These are phyloP conservation scores for Mus musculus DNA, from an alignment of 2,113 vertebrate genomes.

Conservation along the genomic window DNA sequence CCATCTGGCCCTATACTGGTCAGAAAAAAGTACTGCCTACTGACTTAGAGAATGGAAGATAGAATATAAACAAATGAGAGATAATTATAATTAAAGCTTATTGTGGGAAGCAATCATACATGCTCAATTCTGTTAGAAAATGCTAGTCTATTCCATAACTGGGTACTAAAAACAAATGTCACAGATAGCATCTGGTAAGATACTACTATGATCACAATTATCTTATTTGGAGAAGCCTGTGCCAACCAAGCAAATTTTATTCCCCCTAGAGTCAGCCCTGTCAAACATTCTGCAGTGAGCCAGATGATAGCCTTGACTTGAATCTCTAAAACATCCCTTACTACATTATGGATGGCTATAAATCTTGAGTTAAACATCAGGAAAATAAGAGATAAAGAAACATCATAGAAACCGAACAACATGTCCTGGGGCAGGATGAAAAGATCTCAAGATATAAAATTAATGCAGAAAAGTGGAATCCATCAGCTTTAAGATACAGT, in stretches of 20 bases:
- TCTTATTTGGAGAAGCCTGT: constrained; percentile 13
- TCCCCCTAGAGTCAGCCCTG: not conserved
- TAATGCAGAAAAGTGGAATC: not conserved
- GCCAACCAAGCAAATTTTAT: not conserved
- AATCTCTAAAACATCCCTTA: not conserved
- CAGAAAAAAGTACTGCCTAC: constrained; percentile 13
- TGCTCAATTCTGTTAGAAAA: not conserved
- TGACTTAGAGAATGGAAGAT: not conserved
- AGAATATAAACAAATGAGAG: not conserved
- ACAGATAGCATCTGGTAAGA: not conserved
- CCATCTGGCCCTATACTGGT: not conserved
- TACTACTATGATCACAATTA: not conserved
- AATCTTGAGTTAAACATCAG: not conserved
- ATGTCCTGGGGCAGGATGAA: not conserved
- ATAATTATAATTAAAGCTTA: not conserved
- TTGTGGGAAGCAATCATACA: not conserved
- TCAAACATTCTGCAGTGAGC: not conserved
- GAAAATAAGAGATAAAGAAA: not conserved
- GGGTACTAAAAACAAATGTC: not conserved
- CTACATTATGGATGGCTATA: not conserved
- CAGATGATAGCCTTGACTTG: not conserved
- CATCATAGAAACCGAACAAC: not conserved
- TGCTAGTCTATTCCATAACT: not conserved
- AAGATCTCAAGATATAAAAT: not conserved
- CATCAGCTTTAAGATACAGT: not conserved